phyloP scores from a whole-genome alignment of 2,113 vertebrate species.

The Hypanus sabinus region DNA sequence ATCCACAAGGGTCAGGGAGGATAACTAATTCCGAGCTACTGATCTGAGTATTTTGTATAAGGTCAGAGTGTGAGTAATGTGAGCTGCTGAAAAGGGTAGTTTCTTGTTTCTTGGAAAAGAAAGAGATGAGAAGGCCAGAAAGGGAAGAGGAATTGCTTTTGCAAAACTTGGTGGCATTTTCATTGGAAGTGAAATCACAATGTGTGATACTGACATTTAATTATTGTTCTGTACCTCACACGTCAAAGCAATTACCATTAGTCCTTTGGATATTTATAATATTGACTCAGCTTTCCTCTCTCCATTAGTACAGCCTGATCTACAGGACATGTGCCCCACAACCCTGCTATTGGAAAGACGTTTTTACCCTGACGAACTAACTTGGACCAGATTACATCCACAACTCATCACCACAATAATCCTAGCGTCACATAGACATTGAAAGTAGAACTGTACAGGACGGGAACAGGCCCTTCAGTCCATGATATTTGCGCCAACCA shows the following conservation, averaged over 20 bases:
- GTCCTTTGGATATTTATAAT: no score
- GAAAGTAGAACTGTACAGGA: no score
- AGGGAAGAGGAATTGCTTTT: background rate
- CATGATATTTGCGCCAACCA: no score
- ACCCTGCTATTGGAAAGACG: no score
- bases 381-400: no score
- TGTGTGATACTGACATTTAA: background rate
- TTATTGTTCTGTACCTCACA: background rate
- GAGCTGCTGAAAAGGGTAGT: background rate
- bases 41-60: background rate
- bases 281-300: no score
- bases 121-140: background rate
- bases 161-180: background rate
- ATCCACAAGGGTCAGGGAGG: background rate
- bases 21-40: background rate
- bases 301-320: no score
- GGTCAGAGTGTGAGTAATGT: background rate
- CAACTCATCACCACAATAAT: no score
- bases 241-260: background rate
- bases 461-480: no score
- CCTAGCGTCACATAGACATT: no score
- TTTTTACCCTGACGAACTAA: no score
- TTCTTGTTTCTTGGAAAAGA: background rate
- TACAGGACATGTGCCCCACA: no score
- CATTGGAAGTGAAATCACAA: background rate